A percentile compares a stretch with the other conserved stretches of the same genome.
These are phyloP conservation scores for Physella acuta DNA, from an alignment of 1,140 invertebrate species.

Conservation along the genomic window DNA sequence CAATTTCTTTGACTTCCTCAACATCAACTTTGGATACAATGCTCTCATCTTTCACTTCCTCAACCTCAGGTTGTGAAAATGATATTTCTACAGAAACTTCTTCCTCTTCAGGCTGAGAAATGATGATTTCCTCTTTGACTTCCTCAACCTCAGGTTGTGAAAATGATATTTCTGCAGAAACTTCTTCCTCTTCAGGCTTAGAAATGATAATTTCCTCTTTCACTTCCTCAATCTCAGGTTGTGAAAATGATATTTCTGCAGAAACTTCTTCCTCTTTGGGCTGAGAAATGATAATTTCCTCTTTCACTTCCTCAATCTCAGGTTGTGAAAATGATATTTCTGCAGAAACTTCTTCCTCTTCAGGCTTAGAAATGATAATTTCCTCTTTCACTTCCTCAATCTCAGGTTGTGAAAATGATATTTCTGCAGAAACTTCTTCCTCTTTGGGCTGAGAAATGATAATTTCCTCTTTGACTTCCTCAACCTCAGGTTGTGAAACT, in stretches of 20 bases:
- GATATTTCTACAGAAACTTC: constrained; percentile 7
- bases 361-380: constrained; percentile 16
- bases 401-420: constrained; percentile 12
- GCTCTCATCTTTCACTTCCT: constrained; percentile 26
- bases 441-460: constrained; percentile 19
- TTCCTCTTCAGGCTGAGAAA: constrained; percentile 18
- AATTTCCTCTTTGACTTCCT: constrained; percentile 26
- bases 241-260: constrained; percentile 21
- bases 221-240: constrained; percentile 17
- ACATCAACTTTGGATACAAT: constrained; percentile 16
- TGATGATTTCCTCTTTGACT: constrained; percentile 17
- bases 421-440: constrained; percentile 35
- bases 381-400: constrained; percentile 21
- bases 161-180: constrained; percentile 24
- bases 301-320: constrained; percentile 17
- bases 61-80: constrained; percentile 23
- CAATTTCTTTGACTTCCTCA: constrained; percentile 21
- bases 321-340: constrained; percentile 24
- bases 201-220: constrained; percentile 19
- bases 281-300: constrained; percentile 19
- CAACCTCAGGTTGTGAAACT: constrained; percentile 9
- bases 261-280: constrained; percentile 29
- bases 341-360: constrained; percentile 27
- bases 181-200: constrained; percentile 28
- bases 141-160: constrained; percentile 17